These are phyloP conservation scores for Speoplatyrhinus poulsoni DNA, from an alignment of 2,113 vertebrate genomes.

Conservation along the genomic window DNA sequence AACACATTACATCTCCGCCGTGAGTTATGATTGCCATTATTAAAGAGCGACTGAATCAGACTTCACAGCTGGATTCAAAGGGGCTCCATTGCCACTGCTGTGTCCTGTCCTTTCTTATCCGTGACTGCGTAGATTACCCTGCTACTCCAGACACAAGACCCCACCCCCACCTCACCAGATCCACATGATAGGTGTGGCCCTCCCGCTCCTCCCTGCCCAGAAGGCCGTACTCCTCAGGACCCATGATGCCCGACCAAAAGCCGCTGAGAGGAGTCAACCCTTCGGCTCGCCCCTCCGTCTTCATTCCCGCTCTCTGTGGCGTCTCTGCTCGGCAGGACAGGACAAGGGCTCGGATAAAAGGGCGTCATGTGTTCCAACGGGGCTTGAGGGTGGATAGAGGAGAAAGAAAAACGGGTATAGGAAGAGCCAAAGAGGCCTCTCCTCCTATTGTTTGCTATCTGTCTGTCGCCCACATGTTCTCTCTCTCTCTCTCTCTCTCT, in stretches of 20 bases:
- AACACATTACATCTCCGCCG: conserved; percentile 71
- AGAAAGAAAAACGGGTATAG: not conserved
- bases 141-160: not conserved
- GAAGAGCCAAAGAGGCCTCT: not conserved
- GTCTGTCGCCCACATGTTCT: not conserved
- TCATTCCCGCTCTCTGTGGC: not conserved
- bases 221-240: too few species aligned
- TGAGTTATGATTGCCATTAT: conserved; percentile 79
- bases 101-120: conserved; percentile 51
- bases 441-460: not conserved
- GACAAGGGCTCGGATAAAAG: conserved; percentile 21
- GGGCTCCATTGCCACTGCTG: conserved; percentile 35
- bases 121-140: conserved; percentile 38
- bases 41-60: conserved; percentile 76
- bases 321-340: conserved; percentile 12
- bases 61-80: conserved; percentile 72
- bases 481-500: conserved; percentile 41
- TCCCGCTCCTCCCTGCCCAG: not conserved
- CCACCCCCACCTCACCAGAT: conserved; percentile 14
- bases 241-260: too few species aligned
- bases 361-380: conserved; percentile 40
- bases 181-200: not conserved
- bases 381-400: conserved; percentile 23
- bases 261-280: not conserved
- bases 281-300: conserved; percentile 6